Percentiles rank a stretch among this genome's conserved stretches.
phyloP scores from a whole-genome alignment of 2,113 vertebrate genomes.

The Jaculus jaculus region DNA sequence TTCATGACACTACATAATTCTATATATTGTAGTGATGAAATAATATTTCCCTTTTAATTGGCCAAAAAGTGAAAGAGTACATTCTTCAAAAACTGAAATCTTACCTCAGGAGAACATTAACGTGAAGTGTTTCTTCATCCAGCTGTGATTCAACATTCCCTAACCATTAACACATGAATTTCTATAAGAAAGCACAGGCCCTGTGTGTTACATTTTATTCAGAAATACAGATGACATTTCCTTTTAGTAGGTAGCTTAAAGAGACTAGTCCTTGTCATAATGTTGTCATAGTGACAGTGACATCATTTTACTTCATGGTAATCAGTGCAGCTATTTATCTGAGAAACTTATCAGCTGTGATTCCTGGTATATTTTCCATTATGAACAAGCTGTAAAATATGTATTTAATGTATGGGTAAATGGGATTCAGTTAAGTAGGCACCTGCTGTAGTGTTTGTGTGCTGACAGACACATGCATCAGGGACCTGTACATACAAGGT shows the following conservation, averaged over 20 bases:
- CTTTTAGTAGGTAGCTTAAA: constrained; percentile 80
- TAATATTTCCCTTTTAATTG: constrained; percentile 36
- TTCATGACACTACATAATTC: neutral
- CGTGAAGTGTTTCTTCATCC: constrained; percentile 56
- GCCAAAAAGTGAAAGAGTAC: constrained; percentile 56
- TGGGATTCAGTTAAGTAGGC: neutral
- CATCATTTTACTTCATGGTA: constrained; percentile 83
- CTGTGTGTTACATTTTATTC: constrained; percentile 63
- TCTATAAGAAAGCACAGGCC: constrained; percentile 31
- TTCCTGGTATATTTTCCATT: constrained; percentile 66
- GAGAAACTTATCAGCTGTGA: constrained; percentile 71
- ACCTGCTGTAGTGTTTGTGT: neutral
- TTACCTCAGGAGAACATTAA: constrained; percentile 75
- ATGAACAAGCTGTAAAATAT: constrained; percentile 27
- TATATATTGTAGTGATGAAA: neutral
- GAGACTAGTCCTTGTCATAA: constrained; percentile 84
- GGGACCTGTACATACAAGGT: neutral
- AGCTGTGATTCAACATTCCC: constrained; percentile 24
- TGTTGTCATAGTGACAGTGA: constrained; percentile 88
- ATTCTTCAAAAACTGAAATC: constrained; percentile 50
- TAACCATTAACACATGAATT: constrained; percentile 30
- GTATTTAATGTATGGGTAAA: neutral
- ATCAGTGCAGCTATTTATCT: constrained; percentile 80
- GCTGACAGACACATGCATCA: no score
- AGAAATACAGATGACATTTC: constrained; percentile 74